Percentiles rank a stretch among this genome's conserved stretches.
phyloP scores from a whole-genome alignment of 2,113 vertebrate genomes.

The Eubucco bourcierii region DNA sequence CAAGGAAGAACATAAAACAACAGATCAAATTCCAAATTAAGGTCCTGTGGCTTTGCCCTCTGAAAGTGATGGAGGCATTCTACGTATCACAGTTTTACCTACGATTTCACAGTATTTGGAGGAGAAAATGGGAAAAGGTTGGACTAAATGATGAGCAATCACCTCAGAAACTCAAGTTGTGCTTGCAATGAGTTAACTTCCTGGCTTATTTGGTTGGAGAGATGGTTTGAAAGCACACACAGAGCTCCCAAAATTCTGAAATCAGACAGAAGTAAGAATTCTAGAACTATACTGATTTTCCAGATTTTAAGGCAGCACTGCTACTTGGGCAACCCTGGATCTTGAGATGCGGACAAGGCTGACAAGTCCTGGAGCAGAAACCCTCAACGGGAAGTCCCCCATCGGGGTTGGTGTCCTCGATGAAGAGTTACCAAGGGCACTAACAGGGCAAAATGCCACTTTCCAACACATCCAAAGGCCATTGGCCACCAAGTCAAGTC shows the following conservation, averaged over 20 bases:
- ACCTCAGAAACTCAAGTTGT: background rate
- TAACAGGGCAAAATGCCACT: background rate
- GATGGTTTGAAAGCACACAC: background rate
- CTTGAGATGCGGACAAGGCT: accelerated
- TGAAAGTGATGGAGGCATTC: background rate
- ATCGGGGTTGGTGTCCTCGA: background rate
- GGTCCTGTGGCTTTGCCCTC: background rate
- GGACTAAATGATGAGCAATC: background rate
- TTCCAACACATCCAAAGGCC: background rate
- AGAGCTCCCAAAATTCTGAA: background rate
- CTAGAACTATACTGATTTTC: background rate
- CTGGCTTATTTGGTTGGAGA: background rate
- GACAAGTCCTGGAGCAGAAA: background rate
- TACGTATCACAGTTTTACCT: background rate
- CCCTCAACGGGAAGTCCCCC: background rate
- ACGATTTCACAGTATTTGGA: background rate
- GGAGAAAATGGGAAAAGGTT: background rate
- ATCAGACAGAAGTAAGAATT: background rate
- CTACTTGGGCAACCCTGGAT: background rate
- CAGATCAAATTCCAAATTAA: background rate
- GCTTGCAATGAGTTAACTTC: background rate
- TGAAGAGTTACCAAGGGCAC: background rate
- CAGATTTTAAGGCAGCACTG: background rate
- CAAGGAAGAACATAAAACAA: background rate
- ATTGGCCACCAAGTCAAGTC: background rate